Conservation (phyloP, 2,888 invertebrate species). For the Ommatoiulus sabulosus region DNA sequence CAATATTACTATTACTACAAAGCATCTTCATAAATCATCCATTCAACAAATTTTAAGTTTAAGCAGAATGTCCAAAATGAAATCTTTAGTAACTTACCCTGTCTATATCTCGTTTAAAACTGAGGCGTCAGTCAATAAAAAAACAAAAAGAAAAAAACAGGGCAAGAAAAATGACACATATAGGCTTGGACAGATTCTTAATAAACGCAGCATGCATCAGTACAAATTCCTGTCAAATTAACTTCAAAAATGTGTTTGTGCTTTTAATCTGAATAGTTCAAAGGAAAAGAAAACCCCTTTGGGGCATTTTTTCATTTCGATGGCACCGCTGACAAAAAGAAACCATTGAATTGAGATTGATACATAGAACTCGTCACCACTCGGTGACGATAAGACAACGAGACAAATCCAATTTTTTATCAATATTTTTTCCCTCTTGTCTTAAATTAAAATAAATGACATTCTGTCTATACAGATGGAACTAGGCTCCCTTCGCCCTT, state of each 20-base stretch:
- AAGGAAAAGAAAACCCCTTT: not conserved
- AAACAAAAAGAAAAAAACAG: not conserved
- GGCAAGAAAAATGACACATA: not conserved
- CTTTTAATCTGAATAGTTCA: slow-evolving; percentile 1
- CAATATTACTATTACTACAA: no score
- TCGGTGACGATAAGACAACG: slow-evolving; percentile 28
- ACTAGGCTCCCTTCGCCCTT: not conserved
- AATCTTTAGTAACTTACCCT: not conserved
- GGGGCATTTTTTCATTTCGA: not conserved
- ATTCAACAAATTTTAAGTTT: no score
- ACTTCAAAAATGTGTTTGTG: not conserved
- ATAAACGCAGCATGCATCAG: not conserved
- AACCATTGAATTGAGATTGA: slow-evolving; percentile 23
- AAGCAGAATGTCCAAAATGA: no score
- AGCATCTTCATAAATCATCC: no score
- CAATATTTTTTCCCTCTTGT: not conserved
- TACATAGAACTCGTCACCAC: slow-evolving; percentile 28
- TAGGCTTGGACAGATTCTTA: not conserved
- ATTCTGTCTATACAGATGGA: slow-evolving; percentile 33
- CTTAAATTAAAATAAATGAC: slow-evolving; percentile 43
- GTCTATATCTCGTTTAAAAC: not conserved
- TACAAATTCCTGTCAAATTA: slow-evolving; percentile 30
- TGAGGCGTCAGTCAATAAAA: not conserved
- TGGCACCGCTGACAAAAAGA: not conserved
- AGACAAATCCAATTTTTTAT: slow-evolving; percentile 16